Conservation (phyloP, 1,140 invertebrate genomes). For the Trachymyrmex septentrionalis region DNA sequence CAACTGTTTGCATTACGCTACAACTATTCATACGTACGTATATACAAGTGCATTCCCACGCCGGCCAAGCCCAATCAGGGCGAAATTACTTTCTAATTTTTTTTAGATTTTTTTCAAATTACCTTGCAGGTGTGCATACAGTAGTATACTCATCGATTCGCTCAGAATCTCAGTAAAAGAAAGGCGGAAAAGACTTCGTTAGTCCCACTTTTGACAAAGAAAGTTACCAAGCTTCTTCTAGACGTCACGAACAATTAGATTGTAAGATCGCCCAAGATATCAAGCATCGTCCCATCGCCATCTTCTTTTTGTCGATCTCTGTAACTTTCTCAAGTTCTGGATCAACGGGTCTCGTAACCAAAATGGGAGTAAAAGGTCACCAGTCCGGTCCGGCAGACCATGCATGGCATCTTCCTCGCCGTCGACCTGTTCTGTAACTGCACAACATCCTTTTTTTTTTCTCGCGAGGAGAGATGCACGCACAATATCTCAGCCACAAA, state of each 20-base stretch:
- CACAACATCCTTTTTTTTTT: constrained; percentile 53
- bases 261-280: constrained; percentile 76
- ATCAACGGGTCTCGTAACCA: constrained; percentile 79
- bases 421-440: constrained; percentile 23
- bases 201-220: constrained; percentile 69
- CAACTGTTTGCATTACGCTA: not conserved
- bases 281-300: constrained; percentile 53
- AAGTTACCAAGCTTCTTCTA: constrained; percentile 71
- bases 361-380: constrained; percentile 74
- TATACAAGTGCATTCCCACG: constrained; percentile 11
- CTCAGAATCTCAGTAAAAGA: constrained; percentile 23
- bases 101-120: constrained; percentile 13
- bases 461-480: not conserved
- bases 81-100: constrained; percentile 14
- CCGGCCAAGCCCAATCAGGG: not conserved
- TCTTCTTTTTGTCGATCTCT: constrained; percentile 30
- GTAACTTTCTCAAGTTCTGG: constrained; percentile 83
- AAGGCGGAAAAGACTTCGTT: constrained; percentile 62
- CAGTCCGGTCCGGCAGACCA: constrained; percentile 35
- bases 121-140: not conserved
- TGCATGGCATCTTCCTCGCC: not conserved
- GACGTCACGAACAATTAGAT: constrained; percentile 82
- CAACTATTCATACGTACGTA: not conserved
- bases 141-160: not conserved
- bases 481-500: constrained; percentile 20